Base-by-base conservation (phyloP, 2,113 vertebrate species). In the Pseudorasbora parva region DNA sequence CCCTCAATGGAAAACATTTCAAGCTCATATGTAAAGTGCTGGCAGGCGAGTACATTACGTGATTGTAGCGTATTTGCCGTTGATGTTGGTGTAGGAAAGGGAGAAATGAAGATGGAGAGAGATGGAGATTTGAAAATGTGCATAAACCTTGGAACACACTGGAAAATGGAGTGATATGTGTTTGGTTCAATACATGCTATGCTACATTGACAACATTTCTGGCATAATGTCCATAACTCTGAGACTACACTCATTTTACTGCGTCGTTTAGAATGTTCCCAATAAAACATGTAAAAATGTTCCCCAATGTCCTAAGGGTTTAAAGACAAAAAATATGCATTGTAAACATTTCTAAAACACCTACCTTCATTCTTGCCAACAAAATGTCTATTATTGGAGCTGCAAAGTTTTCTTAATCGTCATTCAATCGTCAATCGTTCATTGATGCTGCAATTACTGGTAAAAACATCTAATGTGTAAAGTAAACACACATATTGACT, bases 1-100 rank as follows among this genome's bases (percentile, higher is more conserved):
- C 86, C 84, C 91, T 91, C 83, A 89, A 93, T 90, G 88, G 56
- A 84, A 54, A 89, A 88, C 86, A 64, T 90, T 91, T 89, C 87
- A 87, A 91, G 88, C 77, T 88, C 84, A 88, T 90, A 90, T 82
- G 91, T 86, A 87, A 85, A 90, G 87, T 88, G 85, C 84, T 71
- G 87, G 78, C 82, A 81, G 87, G 54, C 9, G 78, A 90, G 87
- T 90, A 88, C 90, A 90, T 92, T 91, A 91, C 89, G 88, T 89
- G 89, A 91, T 91, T 92, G 89, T 90, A 89, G 82, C 89, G 82
- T 85, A 82, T 89, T 92, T 90, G 83, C 47, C 81, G 83, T 91
- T 87, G 88, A 87, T 87, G 88, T 88, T 83, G 77, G 78, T 85
- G 81, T 88, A 78, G 84, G 89, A 88, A 84, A 23, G 69, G 83